Percentiles rank a stretch among this genome's conserved stretches.
phyloP scores from a whole-genome alignment of 2,113 vertebrate species.

The Nothoprocta pentlandii region DNA sequence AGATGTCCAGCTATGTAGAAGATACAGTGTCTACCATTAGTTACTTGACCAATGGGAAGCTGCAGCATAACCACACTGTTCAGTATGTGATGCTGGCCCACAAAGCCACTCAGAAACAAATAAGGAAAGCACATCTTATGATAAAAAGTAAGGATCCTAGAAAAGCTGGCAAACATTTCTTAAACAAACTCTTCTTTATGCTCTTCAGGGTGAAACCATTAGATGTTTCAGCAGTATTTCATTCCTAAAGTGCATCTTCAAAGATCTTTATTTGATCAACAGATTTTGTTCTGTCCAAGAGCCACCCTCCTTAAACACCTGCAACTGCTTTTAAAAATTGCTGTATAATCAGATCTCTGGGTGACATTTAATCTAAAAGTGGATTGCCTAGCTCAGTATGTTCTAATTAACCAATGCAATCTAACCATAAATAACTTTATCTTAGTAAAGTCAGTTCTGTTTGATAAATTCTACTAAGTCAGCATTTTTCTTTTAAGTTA shows the following conservation, averaged over 20 bases:
- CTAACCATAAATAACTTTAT: neutral
- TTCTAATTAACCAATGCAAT: conserved; percentile 2
- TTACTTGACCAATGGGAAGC: neutral
- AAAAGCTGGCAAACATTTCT: neutral
- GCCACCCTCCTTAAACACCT: neutral
- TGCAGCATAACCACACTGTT: neutral
- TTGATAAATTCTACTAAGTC: neutral
- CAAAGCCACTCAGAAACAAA: neutral
- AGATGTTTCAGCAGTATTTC: neutral
- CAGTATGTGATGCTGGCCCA: neutral
- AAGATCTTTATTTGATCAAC: neutral
- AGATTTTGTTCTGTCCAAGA: neutral
- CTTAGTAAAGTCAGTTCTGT: conserved; percentile 8
- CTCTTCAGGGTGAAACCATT: neutral
- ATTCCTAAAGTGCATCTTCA: neutral
- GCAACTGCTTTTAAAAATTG: neutral
- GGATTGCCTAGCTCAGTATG: conserved; percentile 14
- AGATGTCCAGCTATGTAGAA: neutral
- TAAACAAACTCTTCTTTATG: neutral
- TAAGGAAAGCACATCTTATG: accelerated
- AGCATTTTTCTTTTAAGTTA: neutral
- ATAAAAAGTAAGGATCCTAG: neutral
- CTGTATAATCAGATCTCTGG: neutral
- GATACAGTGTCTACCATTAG: neutral
- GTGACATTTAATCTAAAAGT: neutral